These are phyloP conservation scores for Stenolophus ochropezus DNA, from an alignment of 2,888 invertebrate species.

Conservation along the genomic window DNA sequence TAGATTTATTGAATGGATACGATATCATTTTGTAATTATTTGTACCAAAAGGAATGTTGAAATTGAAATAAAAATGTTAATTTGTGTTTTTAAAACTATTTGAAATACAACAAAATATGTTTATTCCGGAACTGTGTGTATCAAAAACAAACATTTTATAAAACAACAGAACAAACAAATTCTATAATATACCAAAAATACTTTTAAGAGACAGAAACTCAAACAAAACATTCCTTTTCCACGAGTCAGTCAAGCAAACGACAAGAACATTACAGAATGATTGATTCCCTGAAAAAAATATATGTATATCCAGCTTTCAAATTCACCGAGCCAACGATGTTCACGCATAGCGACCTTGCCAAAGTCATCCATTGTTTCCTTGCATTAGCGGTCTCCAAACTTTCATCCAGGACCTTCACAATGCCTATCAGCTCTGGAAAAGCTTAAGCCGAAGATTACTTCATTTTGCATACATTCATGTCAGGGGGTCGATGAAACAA, in stretches of 20 bases:
- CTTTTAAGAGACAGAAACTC: background rate
- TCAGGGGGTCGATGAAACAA: no score
- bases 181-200: background rate
- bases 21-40: no score
- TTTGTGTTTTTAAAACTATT: no score
- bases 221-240: slow-evolving; percentile 16
- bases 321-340: background rate
- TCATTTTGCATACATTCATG: background rate
- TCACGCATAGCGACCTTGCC: slow-evolving; percentile 11
- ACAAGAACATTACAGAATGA: slow-evolving; percentile 27
- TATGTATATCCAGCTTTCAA: slow-evolving; percentile 7
- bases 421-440: background rate
- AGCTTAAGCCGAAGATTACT: background rate
- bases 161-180: background rate
- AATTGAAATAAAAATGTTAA: no score
- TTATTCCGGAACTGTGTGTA: background rate
- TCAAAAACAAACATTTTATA: background rate
- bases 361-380: slow-evolving; percentile 23
- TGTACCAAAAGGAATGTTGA: no score
- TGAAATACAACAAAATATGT: no score
- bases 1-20: no score
- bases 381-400: background rate
- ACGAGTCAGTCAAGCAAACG: background rate
- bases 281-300: slow-evolving; percentile 17
- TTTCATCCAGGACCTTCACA: background rate